These are phyloP conservation scores for Drosophila helvetica DNA, from an alignment of 2,888 invertebrate species.

Conservation along the genomic window DNA sequence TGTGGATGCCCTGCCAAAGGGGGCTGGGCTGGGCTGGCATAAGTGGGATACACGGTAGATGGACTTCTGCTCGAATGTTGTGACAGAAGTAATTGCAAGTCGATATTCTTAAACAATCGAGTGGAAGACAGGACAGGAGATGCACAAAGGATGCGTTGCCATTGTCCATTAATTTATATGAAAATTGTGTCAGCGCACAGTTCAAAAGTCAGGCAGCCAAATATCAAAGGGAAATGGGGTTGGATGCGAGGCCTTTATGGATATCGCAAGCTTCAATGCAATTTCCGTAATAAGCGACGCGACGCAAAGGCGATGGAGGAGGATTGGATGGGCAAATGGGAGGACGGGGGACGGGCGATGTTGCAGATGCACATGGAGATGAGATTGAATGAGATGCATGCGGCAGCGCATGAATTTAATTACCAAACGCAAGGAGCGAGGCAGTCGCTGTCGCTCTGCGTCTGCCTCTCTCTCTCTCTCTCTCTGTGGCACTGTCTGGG, in stretches of 20 bases:
- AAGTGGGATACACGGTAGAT: not conserved
- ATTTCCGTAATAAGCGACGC: constrained; percentile 64
- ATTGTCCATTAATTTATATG: constrained; percentile 35
- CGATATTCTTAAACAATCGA: constrained; percentile 23
- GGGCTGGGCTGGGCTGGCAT: not conserved
- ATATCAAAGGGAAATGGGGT: constrained; percentile 65
- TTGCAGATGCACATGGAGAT: constrained; percentile 15
- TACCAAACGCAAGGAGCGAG: constrained; percentile 59
- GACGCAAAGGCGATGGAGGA: not conserved
- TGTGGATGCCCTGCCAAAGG: not conserved
- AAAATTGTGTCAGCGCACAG: constrained; percentile 36
- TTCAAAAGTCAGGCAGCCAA: constrained; percentile 32
- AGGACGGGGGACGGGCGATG: constrained; percentile 5
- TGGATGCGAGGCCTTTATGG: constrained; percentile 38
- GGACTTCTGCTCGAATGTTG: not conserved
- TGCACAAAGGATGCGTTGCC: constrained; percentile 1
- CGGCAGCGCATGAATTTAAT: constrained; percentile 75
- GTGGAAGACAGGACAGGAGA: constrained; percentile 8
- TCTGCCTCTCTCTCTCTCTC: constrained; percentile 4
- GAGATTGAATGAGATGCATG: constrained; percentile 43
- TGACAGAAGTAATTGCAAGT: constrained; percentile 30
- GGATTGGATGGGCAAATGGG: not conserved
- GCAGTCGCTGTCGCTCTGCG: constrained; percentile 21
- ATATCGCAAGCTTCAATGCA: constrained; percentile 67
- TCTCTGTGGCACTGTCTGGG: constrained; percentile 33